Base-by-base conservation (phyloP, 1,140 invertebrate species). In the Drosophila sp. region DNA sequence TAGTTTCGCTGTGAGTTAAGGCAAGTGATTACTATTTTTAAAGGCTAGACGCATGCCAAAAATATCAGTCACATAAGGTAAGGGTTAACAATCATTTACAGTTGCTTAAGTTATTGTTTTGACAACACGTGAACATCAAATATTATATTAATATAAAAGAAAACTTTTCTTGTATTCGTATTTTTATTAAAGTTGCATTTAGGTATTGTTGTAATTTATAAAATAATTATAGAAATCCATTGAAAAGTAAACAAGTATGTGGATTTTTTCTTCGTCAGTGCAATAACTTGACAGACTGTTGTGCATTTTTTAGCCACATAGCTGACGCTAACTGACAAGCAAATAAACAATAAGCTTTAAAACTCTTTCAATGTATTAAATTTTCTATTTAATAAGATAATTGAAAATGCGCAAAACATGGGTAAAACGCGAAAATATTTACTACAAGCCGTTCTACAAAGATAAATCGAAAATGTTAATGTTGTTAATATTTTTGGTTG, bases 401-500 rank as follows among this genome's bases (percentile, higher is more conserved):
- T 16, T 32, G 1, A 57, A 46, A 71, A 92, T 92, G 91, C 90
- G 78, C 46, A 92, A 92, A 76, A 90, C 80, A 61, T 92, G 91
- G 91, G 86, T 92, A 5, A 92, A 91, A 66, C 76, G 84, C 1
- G 91, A 92, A 41, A 90, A 91, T 61, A 90, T 92, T 4, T 92
- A 91, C 51, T 91, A 82, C 74, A 92, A 91, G 32, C 91, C 91
- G n/a, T 92, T 92, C 53, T 92, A 92, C 74, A 91, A 90, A 67
- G 80, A 92, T 45, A 92, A 92, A 65, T 80, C 84, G 0, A 91
- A 92, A 72, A 78, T 92, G 78, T 64, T 89, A 7, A 58, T 92
- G 43, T 66, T 91, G 7, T 61, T 87, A 7, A 90, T 92, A 40
- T 84, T 92, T 61, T 50, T 92, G 25, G 63, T 92, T 8, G 90